Percentiles rank a stretch among this genome's conserved stretches.
Conservation (phyloP, 2,113 vertebrate genomes). For the Jacana jacana region DNA sequence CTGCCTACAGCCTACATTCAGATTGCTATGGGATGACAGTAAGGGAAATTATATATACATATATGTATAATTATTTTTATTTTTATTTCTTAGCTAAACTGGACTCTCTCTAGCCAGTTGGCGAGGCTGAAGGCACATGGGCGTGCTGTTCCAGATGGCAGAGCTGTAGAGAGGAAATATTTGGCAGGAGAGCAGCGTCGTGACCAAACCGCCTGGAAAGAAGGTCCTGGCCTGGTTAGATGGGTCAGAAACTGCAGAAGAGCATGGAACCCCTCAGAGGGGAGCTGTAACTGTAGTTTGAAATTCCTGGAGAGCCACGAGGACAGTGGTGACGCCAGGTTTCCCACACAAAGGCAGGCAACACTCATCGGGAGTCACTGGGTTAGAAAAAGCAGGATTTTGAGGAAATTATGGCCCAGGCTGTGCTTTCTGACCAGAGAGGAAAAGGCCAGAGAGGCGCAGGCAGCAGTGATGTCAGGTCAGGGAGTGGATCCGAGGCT, state of each 20-base stretch:
- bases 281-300: not conserved
- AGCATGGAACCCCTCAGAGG: not conserved
- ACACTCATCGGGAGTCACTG: accelerated
- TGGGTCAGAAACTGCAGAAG: not conserved
- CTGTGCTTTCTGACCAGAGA: not conserved
- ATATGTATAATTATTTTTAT: too few species aligned
- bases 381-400: not conserved
- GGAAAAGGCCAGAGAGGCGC: not conserved
- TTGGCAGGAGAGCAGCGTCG: not conserved
- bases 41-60: not conserved
- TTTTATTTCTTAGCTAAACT: not conserved
- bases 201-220: not conserved
- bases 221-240: not conserved
- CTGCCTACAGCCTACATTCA: not conserved
- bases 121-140: not conserved
- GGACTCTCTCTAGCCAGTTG: accelerated
- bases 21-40: not conserved
- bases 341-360: accelerated
- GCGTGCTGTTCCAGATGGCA: not conserved
- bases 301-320: not conserved
- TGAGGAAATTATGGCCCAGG: not conserved
- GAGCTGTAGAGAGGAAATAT: not conserved
- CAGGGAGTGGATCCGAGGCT: not conserved
- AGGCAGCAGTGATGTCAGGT: accelerated
- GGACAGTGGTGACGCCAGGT: not conserved